phyloP scores from a whole-genome alignment of 2,797 vertebrate genomes.

The Sparus aurata region DNA sequence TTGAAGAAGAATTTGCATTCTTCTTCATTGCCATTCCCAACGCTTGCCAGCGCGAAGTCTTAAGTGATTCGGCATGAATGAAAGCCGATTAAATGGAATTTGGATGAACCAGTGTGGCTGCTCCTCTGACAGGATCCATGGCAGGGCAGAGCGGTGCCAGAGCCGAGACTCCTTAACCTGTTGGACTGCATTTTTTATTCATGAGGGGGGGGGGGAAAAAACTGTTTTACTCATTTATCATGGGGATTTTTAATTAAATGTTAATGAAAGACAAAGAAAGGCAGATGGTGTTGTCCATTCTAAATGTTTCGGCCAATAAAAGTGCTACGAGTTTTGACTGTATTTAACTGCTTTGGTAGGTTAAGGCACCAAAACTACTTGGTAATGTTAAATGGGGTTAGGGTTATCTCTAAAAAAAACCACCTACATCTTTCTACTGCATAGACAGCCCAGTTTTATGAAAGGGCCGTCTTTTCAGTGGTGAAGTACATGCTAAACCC shows the following conservation, averaged over 20 bases:
- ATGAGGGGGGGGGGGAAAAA: conserved; percentile 3
- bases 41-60: conserved; percentile 13
- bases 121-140: conserved; percentile 11
- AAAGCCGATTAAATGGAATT: conserved; percentile 42
- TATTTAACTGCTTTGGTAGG: conserved; percentile 1
- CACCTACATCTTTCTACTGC: too few species aligned
- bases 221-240: conserved; percentile 35
- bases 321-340: conserved; percentile 9
- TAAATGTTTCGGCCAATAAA: conserved; percentile 20
- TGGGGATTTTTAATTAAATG: conserved; percentile 45
- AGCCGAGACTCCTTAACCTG: conserved; percentile 40
- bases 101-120: conserved; percentile 16
- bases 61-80: conserved; percentile 50
- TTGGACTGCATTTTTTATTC: conserved; percentile 46
- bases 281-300: conserved; percentile 34
- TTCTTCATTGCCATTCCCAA: conserved; percentile 44
- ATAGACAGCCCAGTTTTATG: too few species aligned
- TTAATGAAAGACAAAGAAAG: conserved; percentile 38
- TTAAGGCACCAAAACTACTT: too few species aligned
- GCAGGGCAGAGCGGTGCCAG: conserved; percentile 2
- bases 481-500: conserved; percentile 30
- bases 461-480: too few species aligned
- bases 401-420: too few species aligned
- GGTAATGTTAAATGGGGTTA: too few species aligned
- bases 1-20: conserved; percentile 53